phyloP scores from a whole-genome alignment of 2,797 vertebrate species.

The Pyrocephalus nanus region DNA sequence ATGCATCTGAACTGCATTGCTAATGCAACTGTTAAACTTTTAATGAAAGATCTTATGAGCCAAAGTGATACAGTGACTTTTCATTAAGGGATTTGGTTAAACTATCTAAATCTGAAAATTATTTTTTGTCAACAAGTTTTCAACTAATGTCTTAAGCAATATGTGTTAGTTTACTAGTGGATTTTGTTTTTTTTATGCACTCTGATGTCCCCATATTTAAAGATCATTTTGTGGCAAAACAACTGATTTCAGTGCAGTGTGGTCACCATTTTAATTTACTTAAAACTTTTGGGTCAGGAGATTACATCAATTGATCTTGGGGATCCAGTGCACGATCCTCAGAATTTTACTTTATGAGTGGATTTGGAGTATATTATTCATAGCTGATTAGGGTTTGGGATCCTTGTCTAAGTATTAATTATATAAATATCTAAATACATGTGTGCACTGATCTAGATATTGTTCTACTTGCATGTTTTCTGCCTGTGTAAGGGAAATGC shows the following conservation, averaged over 20 bases:
- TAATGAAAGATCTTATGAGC: background rate
- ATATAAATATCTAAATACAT: background rate
- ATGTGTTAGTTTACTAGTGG: background rate
- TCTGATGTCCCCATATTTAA: background rate
- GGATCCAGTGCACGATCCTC: rapidly evolving
- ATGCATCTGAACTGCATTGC: background rate
- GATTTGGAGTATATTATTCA: background rate
- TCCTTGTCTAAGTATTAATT: background rate
- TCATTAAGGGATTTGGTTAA: background rate
- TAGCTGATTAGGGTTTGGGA: background rate
- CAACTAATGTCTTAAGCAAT: background rate
- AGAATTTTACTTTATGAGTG: background rate
- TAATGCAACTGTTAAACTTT: background rate
- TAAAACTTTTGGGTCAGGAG: background rate
- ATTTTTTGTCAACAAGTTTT: background rate
- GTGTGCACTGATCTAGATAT: background rate
- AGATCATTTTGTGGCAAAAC: rapidly evolving
- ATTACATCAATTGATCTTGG: background rate
- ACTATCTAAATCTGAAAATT: background rate
- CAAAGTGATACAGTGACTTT: background rate
- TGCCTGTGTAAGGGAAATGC: background rate
- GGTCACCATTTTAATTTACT: background rate
- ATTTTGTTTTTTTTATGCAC: background rate
- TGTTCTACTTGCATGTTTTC: background rate
- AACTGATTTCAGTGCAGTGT: background rate